Percentiles rank a stretch among this genome's conserved stretches.
These are phyloP conservation scores for Pollenia angustigena DNA, from an alignment of 2,888 invertebrate species.

Conservation along the genomic window DNA sequence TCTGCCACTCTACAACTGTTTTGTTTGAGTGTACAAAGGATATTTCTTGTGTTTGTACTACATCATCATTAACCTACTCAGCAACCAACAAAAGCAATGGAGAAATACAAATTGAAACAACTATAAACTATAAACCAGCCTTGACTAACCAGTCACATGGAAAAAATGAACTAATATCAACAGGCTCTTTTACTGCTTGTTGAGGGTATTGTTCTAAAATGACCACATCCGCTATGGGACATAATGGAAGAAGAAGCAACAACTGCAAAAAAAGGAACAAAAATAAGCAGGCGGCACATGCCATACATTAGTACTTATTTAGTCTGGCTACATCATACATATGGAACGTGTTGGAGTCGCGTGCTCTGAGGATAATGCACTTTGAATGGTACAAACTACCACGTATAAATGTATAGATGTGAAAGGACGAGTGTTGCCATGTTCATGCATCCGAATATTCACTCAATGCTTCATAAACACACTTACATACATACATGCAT, in stretches of 20 bases:
- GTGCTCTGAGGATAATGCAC: constrained; percentile 66
- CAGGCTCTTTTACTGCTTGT: constrained; percentile 65
- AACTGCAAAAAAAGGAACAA: constrained; percentile 7
- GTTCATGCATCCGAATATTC: constrained; percentile 6
- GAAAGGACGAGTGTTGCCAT: background rate
- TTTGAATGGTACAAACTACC: constrained; percentile 38
- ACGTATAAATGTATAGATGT: background rate
- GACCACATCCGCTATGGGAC: constrained; percentile 70
- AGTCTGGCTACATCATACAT: constrained; percentile 66
- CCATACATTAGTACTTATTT: constrained; percentile 63
- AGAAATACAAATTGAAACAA: constrained; percentile 36
- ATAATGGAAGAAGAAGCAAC: constrained; percentile 13
- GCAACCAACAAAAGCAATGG: constrained; percentile 26
- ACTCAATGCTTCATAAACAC: constrained; percentile 7
- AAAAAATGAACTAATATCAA: constrained; percentile 65
- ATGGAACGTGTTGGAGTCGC: constrained; percentile 69
- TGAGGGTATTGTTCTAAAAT: constrained; percentile 68
- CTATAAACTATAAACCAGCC: constrained; percentile 61
- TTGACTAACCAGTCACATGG: constrained; percentile 66
- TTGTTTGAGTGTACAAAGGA: constrained; percentile 42
- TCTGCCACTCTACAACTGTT: background rate
- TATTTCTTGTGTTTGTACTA: constrained; percentile 21
- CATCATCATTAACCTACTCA: constrained; percentile 64
- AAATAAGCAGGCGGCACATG: constrained; percentile 64
- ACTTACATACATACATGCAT: constrained; percentile 5